Percentiles rank a stretch among this genome's conserved stretches.
phyloP scores from a whole-genome alignment of 1,140 invertebrate genomes.

The Armadillidium nasatum region DNA sequence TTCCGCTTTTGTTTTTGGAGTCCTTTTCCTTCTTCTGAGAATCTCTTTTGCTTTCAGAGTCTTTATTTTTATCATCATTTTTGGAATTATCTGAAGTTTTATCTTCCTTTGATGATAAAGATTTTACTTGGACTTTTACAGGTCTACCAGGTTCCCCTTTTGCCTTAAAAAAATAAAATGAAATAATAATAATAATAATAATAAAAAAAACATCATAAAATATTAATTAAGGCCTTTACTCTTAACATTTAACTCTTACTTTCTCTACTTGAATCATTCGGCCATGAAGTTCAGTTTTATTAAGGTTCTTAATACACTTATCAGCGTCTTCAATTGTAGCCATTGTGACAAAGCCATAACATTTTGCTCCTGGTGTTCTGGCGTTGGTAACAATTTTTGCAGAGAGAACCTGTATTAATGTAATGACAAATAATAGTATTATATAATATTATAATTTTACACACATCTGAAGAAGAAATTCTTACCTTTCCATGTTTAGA shows the following conservation, averaged over 20 bases:
- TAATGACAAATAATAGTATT: constrained; percentile 43
- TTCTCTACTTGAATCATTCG: constrained; percentile 89
- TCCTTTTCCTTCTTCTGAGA: background rate
- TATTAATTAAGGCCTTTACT: background rate
- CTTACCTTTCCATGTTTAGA: constrained; percentile 81
- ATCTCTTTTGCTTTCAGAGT: too few relatives aligned
- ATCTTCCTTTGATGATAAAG: background rate
- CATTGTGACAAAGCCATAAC: constrained; percentile 94
- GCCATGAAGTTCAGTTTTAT: constrained; percentile 84
- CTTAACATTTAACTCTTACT: constrained; percentile 51
- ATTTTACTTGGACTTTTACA: too few relatives aligned
- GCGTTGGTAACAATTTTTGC: constrained; percentile 96
- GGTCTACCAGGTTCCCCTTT: background rate
- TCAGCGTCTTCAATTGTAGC: constrained; percentile 77
- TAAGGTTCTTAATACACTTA: constrained; percentile 81
- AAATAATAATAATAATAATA: too few relatives aligned
- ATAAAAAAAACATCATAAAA: too few relatives aligned
- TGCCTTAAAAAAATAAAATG: background rate
- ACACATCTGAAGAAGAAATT: background rate
- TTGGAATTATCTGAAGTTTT: too few relatives aligned
- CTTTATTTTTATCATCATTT: background rate
- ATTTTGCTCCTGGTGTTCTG: constrained; percentile 78
- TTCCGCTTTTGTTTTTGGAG: background rate
- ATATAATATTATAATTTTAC: constrained; percentile 4
- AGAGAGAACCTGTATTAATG: constrained; percentile 58